A percentile compares a stretch with the other conserved stretches of the same genome.
Evolutionary conservation across 2,797 vertebrate genomes (phyloP).

Genomic region (Trematomus bernacchii): DNA sequence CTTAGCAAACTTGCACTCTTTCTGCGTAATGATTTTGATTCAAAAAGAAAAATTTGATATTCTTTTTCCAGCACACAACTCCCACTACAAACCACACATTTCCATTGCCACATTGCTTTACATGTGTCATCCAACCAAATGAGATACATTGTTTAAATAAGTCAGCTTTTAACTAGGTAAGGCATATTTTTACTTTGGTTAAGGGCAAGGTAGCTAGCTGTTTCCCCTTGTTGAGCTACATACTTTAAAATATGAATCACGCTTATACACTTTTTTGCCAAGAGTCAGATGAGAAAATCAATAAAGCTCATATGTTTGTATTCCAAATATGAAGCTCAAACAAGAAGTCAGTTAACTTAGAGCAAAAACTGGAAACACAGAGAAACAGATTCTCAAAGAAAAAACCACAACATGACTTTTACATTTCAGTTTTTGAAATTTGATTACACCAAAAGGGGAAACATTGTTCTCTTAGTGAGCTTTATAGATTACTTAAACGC

Average conservation of each 20-base stretch:
- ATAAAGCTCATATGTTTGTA: background rate
- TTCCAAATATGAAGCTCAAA: background rate
- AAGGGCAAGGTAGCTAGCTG: background rate
- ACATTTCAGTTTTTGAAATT: too few species aligned
- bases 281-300: background rate
- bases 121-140: background rate
- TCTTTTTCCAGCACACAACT: background rate
- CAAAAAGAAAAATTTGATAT: background rate
- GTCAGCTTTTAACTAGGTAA: background rate
- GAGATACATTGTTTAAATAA: background rate
- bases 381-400: background rate
- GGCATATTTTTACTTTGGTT: background rate
- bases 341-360: background rate
- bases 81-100: background rate
- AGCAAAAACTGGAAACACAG: background rate
- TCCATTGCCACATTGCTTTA: background rate
- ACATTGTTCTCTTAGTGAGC: background rate
- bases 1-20: background rate
- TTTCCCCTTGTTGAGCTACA: background rate
- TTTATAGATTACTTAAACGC: background rate
- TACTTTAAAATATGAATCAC: background rate
- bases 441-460: too few species aligned
- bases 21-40: background rate
- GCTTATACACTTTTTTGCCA: background rate
- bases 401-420: too few species aligned